Evolutionary conservation across 2,113 vertebrate genomes (phyloP).

Genomic region (Ochotona princeps): DNA sequence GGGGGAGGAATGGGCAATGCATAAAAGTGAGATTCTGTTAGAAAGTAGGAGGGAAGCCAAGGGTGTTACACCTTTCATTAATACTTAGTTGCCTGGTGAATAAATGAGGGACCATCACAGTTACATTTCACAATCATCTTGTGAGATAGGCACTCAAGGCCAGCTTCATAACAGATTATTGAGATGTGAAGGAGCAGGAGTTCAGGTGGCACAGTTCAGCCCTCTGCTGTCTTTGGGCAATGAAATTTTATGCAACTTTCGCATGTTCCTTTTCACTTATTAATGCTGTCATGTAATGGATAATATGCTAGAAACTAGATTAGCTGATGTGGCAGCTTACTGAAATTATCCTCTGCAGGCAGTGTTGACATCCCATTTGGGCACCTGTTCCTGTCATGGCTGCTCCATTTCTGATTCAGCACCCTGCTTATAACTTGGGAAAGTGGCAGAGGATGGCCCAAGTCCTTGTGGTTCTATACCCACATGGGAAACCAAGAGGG

Average conservation of each 20-base stretch:
- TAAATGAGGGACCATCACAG: background rate
- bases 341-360: too few species aligned
- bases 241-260: background rate
- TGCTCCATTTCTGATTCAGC: too few species aligned
- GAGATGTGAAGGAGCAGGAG: background rate
- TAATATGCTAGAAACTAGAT: background rate
- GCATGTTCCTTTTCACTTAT: background rate
- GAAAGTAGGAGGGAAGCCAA: background rate
- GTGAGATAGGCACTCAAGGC: background rate
- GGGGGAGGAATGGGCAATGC: background rate
- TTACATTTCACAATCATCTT: background rate
- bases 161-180: background rate
- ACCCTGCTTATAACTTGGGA: too few species aligned
- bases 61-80: background rate
- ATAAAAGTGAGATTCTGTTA: background rate
- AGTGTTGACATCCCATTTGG: background rate
- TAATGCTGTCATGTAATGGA: background rate
- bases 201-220: accelerated
- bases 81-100: background rate
- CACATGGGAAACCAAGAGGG: too few species aligned
- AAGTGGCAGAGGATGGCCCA: too few species aligned
- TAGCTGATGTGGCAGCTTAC: too few species aligned
- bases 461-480: too few species aligned
- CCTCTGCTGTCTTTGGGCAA: background rate
- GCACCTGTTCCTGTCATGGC: too few species aligned